Evolutionary conservation across 1,140 invertebrate genomes (phyloP).

Genomic region (Rhagoletis pomonella): DNA sequence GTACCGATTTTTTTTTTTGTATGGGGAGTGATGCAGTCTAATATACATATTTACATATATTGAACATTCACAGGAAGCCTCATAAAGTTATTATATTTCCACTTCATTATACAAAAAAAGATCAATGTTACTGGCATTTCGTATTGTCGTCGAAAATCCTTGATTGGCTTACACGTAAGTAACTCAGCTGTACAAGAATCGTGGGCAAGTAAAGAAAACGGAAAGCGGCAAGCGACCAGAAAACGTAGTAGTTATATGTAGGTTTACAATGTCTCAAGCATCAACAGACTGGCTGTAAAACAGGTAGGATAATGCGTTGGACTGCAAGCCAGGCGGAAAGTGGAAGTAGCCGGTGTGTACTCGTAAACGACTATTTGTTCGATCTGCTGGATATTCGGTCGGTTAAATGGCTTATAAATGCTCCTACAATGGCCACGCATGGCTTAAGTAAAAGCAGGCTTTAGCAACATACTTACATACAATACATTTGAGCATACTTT

Average conservation of each 20-base stretch:
- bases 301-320: not conserved
- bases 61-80: constrained; percentile 38
- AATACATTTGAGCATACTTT: not conserved
- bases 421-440: not conserved
- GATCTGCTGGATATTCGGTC: not conserved
- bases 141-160: not conserved
- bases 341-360: not conserved
- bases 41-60: not conserved
- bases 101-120: constrained; percentile 25
- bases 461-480: not conserved
- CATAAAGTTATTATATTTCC: constrained; percentile 54
- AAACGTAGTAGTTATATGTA: not conserved
- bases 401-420: not conserved
- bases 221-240: not conserved
- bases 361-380: not conserved
- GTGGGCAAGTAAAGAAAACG: not conserved
- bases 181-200: not conserved
- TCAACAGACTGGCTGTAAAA: not conserved
- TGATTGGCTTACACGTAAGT: not conserved
- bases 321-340: not conserved
- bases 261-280: not conserved
- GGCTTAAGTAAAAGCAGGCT: not conserved
- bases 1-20: no score
- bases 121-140: not conserved
- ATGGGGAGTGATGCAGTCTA: no score